A percentile compares a stretch with the other conserved stretches of the same genome.
Conservation (phyloP, 2,888 invertebrate genomes). For the Meandrusa payeni region DNA sequence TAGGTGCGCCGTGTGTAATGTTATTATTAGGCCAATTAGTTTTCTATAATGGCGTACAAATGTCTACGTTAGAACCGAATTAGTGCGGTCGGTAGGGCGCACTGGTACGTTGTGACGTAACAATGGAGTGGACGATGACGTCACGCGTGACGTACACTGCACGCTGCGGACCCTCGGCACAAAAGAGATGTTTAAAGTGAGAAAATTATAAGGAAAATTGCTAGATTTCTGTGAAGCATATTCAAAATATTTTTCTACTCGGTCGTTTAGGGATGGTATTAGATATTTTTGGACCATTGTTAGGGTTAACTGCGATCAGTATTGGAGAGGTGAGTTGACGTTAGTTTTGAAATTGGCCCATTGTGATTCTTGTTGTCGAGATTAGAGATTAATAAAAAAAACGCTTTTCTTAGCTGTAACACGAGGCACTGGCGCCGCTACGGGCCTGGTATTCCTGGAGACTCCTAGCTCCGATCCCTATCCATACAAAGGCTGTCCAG, state of each 20-base stretch:
- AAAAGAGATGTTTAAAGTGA: slow-evolving; percentile 46
- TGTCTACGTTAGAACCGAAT: slow-evolving; percentile 8
- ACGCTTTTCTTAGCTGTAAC: slow-evolving; percentile 58
- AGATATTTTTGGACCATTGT: slow-evolving; percentile 81
- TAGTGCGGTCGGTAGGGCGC: slow-evolving; percentile 3
- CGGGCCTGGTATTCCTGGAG: slow-evolving; percentile 23
- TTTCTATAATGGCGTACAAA: slow-evolving; percentile 4
- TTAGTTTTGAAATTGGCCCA: slow-evolving; percentile 63
- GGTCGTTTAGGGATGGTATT: slow-evolving; percentile 76
- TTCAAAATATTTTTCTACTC: slow-evolving; percentile 78
- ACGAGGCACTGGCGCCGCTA: slow-evolving; percentile 43
- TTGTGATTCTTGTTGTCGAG: slow-evolving; percentile 53
- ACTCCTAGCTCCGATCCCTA: slow-evolving; percentile 20
- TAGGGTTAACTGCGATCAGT: slow-evolving; percentile 74
- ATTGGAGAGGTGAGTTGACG: slow-evolving; percentile 60
- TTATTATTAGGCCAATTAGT: slow-evolving; percentile 13
- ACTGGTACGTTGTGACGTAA: neutral
- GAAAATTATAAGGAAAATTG: slow-evolving; percentile 47
- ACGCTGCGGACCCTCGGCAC: slow-evolving; percentile 61
- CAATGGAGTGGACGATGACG: slow-evolving; percentile 55
- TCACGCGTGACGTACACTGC: slow-evolving; percentile 69
- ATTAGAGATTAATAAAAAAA: slow-evolving; percentile 49
- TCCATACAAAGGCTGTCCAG: slow-evolving; percentile 1
- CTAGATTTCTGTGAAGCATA: slow-evolving; percentile 70
- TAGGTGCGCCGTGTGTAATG: too few species aligned